Base-by-base conservation (phyloP, 2,113 vertebrate genomes). In the Hypomesus transpacificus region DNA sequence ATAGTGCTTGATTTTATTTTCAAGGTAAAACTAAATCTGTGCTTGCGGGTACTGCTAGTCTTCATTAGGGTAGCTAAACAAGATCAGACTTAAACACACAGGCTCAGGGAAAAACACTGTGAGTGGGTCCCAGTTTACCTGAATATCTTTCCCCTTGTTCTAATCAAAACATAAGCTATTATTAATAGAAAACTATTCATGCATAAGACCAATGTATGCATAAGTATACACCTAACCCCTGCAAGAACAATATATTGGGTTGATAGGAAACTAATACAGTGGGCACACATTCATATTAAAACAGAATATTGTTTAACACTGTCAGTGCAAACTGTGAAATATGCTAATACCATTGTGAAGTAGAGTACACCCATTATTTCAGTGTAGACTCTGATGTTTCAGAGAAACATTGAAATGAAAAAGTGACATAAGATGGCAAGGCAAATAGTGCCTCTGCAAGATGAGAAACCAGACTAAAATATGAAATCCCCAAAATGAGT, bases 171-270 rank as follows among this genome's bases (percentile, higher is more conserved):
- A 87, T 82, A 86, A 84, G 83, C 86, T 84, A 87, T 89, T 90
- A 90, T 86, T 80, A 83, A 78, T 76, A 4, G 73, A 75, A 84
- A 85, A 77, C 80, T 85, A 83, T 82, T 86, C 89, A 89, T 85
- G 89, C 89, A 88, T 84, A 89, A 92, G 90, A 90, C 87, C 86
- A 86, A 79, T 86, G 82, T 88, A 85, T 88, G 66, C 87, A 84
- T 89, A 91, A 92, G 91, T 89, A 90, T 82, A 88, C 70, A 79
- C 84, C 82, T 83, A 90, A 87, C 75, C 71, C 7, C 69, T 75
- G 26, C 66, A 75, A 82, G 85, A 84, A 90, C 85, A 85, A 71
- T 77, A 81, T 76, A 72, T 71, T 85, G 81, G 50, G 64, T 13
- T 75, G 79, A 80, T 83, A 80, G 80, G 69, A 34, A 79, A 80